Conservation (phyloP, 2,888 invertebrate species). For the Caenorhabditis doughertyi region DNA sequence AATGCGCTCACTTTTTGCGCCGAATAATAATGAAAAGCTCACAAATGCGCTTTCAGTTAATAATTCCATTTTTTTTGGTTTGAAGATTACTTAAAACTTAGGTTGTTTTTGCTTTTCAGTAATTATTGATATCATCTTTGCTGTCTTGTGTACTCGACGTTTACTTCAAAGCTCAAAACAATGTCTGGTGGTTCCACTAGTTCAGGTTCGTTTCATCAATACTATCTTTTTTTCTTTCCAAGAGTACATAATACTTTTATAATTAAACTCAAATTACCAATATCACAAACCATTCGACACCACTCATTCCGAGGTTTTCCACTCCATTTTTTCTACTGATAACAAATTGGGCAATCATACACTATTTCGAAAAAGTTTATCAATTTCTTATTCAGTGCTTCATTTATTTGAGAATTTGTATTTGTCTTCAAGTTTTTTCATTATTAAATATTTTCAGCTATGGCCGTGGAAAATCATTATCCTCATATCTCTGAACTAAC, state of each 20-base stretch:
- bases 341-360: slow-evolving; percentile 49
- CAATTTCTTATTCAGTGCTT: slow-evolving; percentile 33
- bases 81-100: neutral
- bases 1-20: neutral
- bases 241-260: neutral
- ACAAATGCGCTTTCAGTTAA: too few relatives aligned
- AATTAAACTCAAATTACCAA: slow-evolving; percentile 32
- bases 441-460: slow-evolving; percentile 27
- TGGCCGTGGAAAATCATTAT: slow-evolving; percentile 68
- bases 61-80: neutral
- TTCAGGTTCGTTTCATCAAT: slow-evolving; percentile 26
- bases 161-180: slow-evolving; percentile 3
- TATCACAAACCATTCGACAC: slow-evolving; percentile 35
- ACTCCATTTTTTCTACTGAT: slow-evolving; percentile 40
- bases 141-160: slow-evolving; percentile 25
- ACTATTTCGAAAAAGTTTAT: slow-evolving; percentile 42
- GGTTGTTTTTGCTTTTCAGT: slow-evolving; percentile 23
- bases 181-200: slow-evolving; percentile 7
- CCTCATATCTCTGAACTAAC: slow-evolving; percentile 61
- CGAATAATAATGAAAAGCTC: neutral
- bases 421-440: slow-evolving; percentile 37
- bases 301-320: slow-evolving; percentile 21
- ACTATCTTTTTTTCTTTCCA: neutral
- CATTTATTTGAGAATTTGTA: slow-evolving; percentile 25
- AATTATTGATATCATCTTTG: slow-evolving; percentile 42